Percentiles rank a stretch among this genome's conserved stretches.
phyloP scores from a whole-genome alignment of 2,113 vertebrate species.

The Mesocricetus auratus region DNA sequence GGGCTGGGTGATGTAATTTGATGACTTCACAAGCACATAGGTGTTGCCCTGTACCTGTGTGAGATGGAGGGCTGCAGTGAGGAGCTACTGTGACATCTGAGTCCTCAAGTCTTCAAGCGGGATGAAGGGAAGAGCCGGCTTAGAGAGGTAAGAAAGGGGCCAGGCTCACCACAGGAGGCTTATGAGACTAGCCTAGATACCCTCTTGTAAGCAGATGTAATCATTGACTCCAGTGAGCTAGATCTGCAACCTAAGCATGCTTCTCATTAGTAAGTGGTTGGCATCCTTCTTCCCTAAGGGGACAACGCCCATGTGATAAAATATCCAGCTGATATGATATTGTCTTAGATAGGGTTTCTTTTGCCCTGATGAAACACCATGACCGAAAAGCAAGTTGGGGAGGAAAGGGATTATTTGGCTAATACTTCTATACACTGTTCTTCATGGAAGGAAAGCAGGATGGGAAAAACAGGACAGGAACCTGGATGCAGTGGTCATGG shows the following conservation, averaged over 20 bases:
- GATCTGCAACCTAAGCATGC: rapidly evolving
- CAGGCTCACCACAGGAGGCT: background rate
- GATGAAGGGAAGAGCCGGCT: background rate
- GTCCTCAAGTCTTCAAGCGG: background rate
- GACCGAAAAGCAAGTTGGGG: background rate
- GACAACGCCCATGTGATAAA: background rate
- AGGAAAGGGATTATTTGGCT: background rate
- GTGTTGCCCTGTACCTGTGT: background rate
- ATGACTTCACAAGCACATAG: too few species aligned
- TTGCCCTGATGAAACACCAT: background rate
- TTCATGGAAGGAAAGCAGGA: background rate
- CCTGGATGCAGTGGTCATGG: background rate
- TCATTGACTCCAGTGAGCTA: rapidly evolving
- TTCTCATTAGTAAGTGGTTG: background rate
- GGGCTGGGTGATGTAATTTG: background rate
- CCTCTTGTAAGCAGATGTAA: background rate
- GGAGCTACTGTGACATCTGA: background rate
- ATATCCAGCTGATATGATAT: background rate
- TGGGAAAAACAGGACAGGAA: background rate
- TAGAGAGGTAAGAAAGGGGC: background rate
- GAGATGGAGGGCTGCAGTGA: too few species aligned
- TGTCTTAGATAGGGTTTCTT: background rate
- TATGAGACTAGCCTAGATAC: background rate
- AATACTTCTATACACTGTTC: background rate
- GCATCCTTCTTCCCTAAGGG: background rate